Evolutionary conservation across 2,113 vertebrate species (phyloP), one percentile per base, ranked within the genome.

Genomic region (Bubalus kerabau): DNA sequence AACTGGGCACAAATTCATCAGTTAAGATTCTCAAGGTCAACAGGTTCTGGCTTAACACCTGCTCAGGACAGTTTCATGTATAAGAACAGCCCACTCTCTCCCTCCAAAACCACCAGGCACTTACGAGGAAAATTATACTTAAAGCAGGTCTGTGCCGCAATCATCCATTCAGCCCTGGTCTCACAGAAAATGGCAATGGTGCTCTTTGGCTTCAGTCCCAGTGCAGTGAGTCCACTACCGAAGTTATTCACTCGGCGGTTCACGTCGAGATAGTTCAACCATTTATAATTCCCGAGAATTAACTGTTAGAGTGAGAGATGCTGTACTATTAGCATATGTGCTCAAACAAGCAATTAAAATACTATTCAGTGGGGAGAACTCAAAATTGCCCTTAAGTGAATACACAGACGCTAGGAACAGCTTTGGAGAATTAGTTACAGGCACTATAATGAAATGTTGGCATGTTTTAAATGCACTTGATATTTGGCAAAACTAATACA

Each of bases 131-230:
- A 99, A 98, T 99, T 99, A 98, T 97, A 98, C 98, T 99, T 99
- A 98, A 99, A 99, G 98, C 99, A 99, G 46, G 99, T 97, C 97
- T 99, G 99, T 15, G 99, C 99, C 2, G 99, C 96, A 64, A 99
- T 99, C 99, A 99, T 99, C 99, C 99, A 99, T 87, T 99, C 99
- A 0, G 99, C 99, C 97, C 99, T 98, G 36, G 99, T 99, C 98
- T 99, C 99, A 93, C 99, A 99, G 97, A 99, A 99, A 91, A 99
- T 99, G 40, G 99, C 99, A n/a, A 99, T 99, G 1, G 98, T 99
- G 84, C 95, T 99, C 98, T 98, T 99, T 7, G 99, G 99, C 95
- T 99, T 98, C 36, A 99, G 99, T 40, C 99, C 99, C 96, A 99
- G 92, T 36, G 99, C 99, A 57, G 98, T 98, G 97, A 99, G 97